Percentiles rank a stretch among this genome's conserved stretches.
Conservation (phyloP, 2,113 vertebrate species). For the Salvator merianae region DNA sequence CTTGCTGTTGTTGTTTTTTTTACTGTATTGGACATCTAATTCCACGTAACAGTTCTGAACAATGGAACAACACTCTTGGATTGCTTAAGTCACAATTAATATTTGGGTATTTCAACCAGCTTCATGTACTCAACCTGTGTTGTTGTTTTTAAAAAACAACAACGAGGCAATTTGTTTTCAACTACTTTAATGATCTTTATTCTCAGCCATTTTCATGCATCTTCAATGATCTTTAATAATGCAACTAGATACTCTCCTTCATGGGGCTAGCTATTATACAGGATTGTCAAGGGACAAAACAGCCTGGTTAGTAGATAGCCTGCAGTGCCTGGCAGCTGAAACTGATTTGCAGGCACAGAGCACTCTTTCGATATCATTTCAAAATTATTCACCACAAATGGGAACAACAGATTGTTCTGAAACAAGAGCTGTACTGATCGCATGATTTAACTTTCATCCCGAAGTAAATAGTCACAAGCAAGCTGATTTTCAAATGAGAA, state of each 20-base stretch:
- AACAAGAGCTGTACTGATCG: neutral
- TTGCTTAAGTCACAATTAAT: neutral
- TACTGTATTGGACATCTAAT: neutral
- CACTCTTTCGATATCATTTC: neutral
- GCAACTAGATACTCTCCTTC: neutral
- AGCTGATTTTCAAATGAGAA: slow-evolving; percentile 12
- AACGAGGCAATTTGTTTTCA: neutral
- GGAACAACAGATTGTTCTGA: neutral
- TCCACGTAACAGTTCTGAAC: no score
- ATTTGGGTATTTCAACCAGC: neutral
- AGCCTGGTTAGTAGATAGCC: neutral
- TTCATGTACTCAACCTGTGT: neutral
- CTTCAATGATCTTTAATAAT: neutral
- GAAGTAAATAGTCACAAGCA: neutral
- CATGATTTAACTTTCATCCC: neutral
- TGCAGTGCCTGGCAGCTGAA: neutral
- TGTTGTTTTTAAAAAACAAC: neutral
- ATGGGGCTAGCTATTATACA: neutral
- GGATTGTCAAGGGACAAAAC: neutral
- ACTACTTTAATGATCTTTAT: neutral
- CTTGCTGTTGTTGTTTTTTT: no score
- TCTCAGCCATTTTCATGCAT: no score
- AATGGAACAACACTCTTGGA: neutral
- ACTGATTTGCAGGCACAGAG: neutral
- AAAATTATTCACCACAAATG: neutral